phyloP scores from a whole-genome alignment of 2,888 invertebrate genomes.

The Corbicula japonica region DNA sequence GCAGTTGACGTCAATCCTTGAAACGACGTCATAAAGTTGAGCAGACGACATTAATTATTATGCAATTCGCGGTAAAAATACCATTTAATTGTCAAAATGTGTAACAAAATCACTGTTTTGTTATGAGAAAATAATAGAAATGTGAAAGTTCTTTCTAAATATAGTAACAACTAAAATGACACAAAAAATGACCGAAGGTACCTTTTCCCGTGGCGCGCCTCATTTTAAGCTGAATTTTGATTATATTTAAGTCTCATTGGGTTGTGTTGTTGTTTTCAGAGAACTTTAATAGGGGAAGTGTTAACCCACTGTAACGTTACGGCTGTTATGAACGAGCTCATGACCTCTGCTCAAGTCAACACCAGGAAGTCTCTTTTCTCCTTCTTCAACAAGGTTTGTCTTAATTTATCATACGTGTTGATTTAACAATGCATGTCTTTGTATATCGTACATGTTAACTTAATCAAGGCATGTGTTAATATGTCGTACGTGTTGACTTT shows the following conservation, averaged over 20 bases:
- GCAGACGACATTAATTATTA: no score
- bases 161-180: not conserved
- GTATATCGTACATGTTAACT: not conserved
- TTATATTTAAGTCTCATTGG: no score
- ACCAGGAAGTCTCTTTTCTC: not conserved
- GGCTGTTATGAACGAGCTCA: slow-evolving; percentile 4
- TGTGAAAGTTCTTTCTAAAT: not conserved
- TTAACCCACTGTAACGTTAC: slow-evolving; percentile 17
- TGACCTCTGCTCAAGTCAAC: slow-evolving; percentile 19
- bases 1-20: no score
- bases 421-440: not conserved
- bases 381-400: slow-evolving; percentile 9
- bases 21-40: no score
- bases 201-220: no score
- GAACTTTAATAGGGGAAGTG: not conserved
- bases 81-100: no score
- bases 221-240: no score
- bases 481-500: not conserved
- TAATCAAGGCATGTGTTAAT: not conserved
- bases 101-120: not conserved
- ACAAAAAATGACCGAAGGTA: no score
- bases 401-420: not conserved
- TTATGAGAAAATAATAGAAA: not conserved
- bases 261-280: no score
- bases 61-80: no score